phyloP scores from a whole-genome alignment of 2,113 vertebrate genomes.

The Isichthys henryi region DNA sequence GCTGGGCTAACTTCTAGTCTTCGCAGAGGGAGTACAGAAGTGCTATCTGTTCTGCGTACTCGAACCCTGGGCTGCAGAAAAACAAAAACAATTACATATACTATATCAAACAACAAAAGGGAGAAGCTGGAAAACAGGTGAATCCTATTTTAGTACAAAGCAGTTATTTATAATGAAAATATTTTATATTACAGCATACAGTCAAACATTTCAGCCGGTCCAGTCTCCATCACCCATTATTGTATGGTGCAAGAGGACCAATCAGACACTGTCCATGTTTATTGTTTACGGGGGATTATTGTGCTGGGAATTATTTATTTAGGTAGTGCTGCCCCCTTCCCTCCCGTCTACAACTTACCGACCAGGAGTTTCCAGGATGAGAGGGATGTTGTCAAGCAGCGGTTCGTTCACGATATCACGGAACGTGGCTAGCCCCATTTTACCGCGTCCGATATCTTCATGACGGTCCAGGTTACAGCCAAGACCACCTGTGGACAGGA shows the following conservation, averaged over 20 bases:
- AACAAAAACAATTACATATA: neutral
- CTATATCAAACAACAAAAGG: neutral
- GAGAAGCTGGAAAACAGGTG: neutral
- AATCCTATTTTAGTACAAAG: neutral
- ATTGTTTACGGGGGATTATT: neutral
- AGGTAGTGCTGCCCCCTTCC: neutral
- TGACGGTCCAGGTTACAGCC: slow-evolving; percentile 65
- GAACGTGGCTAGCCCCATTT: slow-evolving; percentile 64
- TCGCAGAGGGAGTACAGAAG: slow-evolving; percentile 51
- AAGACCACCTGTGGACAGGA: slow-evolving; percentile 48
- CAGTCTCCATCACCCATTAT: neutral
- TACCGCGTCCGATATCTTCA: slow-evolving; percentile 63
- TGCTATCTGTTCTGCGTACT: slow-evolving; percentile 57
- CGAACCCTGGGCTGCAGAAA: slow-evolving; percentile 51
- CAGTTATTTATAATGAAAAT: neutral
- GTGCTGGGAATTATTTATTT: neutral
- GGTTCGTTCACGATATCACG: slow-evolving; percentile 63
- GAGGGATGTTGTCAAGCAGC: slow-evolving; percentile 57
- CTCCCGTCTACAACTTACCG: slow-evolving; percentile 42
- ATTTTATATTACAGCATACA: neutral
- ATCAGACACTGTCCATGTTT: neutral
- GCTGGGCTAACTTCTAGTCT: slow-evolving; percentile 15
- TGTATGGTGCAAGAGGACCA: neutral
- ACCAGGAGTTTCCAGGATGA: slow-evolving; percentile 67
- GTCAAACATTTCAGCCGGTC: neutral